Percentiles rank a stretch among this genome's conserved stretches.
These are phyloP conservation scores for Drosophila baimaii DNA, from an alignment of 1,140 invertebrate species.

Conservation along the genomic window DNA sequence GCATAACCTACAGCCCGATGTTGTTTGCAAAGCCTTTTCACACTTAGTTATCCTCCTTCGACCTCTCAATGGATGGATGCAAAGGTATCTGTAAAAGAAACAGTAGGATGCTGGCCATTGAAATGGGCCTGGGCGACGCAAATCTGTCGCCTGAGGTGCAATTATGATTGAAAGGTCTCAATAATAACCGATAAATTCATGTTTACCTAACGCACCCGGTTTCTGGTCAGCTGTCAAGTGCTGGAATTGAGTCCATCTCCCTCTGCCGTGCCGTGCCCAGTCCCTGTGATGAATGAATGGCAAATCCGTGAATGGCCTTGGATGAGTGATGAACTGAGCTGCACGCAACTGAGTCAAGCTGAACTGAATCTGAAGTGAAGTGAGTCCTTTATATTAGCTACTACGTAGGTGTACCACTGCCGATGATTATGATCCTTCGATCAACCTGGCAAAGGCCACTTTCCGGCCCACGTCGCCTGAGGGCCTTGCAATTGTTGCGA, in stretches of 20 bases:
- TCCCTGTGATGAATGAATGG: constrained; percentile 60
- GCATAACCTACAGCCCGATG: not conserved
- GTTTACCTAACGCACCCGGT: constrained; percentile 73
- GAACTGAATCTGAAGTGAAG: constrained; percentile 24
- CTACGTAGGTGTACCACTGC: constrained; percentile 55
- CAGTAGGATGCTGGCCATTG: constrained; percentile 55
- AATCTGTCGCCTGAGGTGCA: constrained; percentile 67
- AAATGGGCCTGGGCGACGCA: constrained; percentile 30
- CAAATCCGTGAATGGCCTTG: constrained; percentile 42
- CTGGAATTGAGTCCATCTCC: constrained; percentile 16
- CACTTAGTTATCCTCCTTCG: constrained; percentile 59
- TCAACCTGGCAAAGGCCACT: constrained; percentile 30
- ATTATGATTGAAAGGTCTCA: constrained; percentile 82
- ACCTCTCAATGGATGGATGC: constrained; percentile 50
- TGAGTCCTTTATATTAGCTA: constrained; percentile 5
- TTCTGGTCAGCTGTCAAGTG: constrained; percentile 78
- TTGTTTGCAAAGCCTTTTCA: constrained; percentile 74
- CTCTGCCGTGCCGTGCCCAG: constrained; percentile 14
- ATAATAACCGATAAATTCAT: constrained; percentile 83
- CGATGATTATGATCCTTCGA: constrained; percentile 10
- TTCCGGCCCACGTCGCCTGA: constrained; percentile 23
- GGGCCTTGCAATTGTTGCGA: constrained; percentile 58
- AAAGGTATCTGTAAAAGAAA: constrained; percentile 50
- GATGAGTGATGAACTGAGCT: constrained; percentile 76
- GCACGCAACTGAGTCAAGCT: constrained; percentile 34